A percentile compares a stretch with the other conserved stretches of the same genome.
Conservation (phyloP, 2,888 invertebrate genomes). For the Cylloceria caligata region DNA sequence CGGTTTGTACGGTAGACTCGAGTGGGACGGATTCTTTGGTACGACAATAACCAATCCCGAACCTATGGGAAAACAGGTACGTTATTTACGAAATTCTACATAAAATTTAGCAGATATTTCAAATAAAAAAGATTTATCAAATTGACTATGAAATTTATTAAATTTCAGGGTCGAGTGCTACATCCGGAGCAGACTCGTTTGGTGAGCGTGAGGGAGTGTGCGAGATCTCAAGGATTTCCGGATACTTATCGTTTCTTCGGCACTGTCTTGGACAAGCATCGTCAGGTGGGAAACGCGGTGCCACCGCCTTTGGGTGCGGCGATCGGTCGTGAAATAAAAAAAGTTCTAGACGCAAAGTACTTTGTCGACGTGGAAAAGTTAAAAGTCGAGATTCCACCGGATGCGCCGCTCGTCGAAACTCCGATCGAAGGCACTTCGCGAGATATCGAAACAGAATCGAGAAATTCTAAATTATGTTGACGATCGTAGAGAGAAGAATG, state of each 20-base stretch:
- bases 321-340: constrained; percentile 90
- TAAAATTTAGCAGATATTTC: no score
- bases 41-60: constrained; percentile 95
- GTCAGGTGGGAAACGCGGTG: constrained; percentile 95
- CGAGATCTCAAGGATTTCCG: constrained; percentile 94
- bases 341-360: constrained; percentile 74
- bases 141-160: not conserved
- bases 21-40: constrained; percentile 94
- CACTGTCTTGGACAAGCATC: constrained; percentile 90
- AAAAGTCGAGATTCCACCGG: not conserved
- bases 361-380: not conserved
- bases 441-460: constrained; percentile 25
- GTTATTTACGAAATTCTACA: not conserved
- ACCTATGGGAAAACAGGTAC: constrained; percentile 94
- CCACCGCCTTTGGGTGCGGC: constrained; percentile 93
- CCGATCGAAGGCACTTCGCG: constrained; percentile 5
- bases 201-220: constrained; percentile 95
- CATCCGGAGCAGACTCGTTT: constrained; percentile 93
- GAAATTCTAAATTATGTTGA: constrained; percentile 32
- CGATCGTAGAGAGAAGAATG: constrained; percentile 1
- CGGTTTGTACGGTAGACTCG: constrained; percentile 92
- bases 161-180: constrained; percentile 89
- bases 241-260: constrained; percentile 92
- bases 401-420: not conserved
- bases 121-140: no score